These are phyloP conservation scores for Parotia lawesii DNA, from an alignment of 2,113 vertebrate species.

Conservation along the genomic window DNA sequence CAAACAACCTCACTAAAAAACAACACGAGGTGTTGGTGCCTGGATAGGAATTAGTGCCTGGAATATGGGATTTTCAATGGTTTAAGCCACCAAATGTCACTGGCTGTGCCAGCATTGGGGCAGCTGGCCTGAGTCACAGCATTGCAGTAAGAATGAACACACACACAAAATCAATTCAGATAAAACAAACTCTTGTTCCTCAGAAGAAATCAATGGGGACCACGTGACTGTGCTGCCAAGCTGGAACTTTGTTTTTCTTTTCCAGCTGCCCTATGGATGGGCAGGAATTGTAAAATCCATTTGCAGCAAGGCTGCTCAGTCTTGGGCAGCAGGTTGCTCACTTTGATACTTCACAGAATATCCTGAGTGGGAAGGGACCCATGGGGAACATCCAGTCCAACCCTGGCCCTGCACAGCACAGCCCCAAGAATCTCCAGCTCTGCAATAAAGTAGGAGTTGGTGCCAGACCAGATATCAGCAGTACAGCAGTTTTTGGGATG, in stretches of 20 bases:
- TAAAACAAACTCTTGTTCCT: neutral
- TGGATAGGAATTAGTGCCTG: neutral
- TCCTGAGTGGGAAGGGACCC: neutral
- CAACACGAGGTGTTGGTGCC: rapidly evolving
- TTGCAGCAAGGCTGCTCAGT: neutral
- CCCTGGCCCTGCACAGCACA: neutral
- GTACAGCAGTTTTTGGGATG: neutral
- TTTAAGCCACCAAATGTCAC: neutral
- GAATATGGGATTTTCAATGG: neutral
- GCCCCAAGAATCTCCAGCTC: neutral
- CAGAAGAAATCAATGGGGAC: neutral
- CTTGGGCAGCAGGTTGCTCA: neutral
- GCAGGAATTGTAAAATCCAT: neutral
- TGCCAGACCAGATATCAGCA: neutral
- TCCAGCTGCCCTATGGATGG: neutral
- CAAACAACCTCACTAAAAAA: neutral
- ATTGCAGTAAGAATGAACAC: neutral
- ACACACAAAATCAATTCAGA: neutral
- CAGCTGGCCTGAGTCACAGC: neutral
- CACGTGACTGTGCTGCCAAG: neutral
- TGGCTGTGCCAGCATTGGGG: neutral
- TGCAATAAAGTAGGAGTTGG: neutral
- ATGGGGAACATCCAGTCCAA: neutral
- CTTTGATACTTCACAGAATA: neutral
- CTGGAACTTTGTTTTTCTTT: neutral